Percentiles rank a stretch among this genome's conserved stretches.
Evolutionary conservation across 2,888 invertebrate species (phyloP).

Genomic region (Machimus rusticus): DNA sequence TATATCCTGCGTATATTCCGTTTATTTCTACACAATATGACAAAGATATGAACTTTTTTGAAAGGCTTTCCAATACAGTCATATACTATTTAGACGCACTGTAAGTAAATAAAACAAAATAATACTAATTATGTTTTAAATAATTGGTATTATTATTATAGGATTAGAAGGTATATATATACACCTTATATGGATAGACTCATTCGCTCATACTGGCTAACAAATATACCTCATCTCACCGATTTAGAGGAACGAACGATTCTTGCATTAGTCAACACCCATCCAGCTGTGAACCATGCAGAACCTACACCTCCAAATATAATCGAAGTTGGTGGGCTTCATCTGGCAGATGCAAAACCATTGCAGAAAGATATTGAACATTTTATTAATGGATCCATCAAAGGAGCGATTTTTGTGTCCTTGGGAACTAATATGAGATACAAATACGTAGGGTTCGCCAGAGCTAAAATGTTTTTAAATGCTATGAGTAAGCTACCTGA

Average conservation of each 20-base stretch:
- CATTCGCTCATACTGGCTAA: neutral
- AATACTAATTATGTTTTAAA: neutral
- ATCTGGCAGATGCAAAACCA: slow-evolving; percentile 53
- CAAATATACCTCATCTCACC: slow-evolving; percentile 47
- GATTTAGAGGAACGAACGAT: slow-evolving; percentile 51
- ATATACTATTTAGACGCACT: slow-evolving; percentile 12
- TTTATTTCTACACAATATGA: slow-evolving; percentile 49
- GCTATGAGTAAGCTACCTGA: slow-evolving; percentile 54
- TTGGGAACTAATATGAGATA: slow-evolving; percentile 56
- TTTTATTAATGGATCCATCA: slow-evolving; percentile 53
- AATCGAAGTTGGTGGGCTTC: slow-evolving; percentile 60
- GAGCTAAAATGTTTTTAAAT: slow-evolving; percentile 50
- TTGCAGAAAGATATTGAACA: slow-evolving; percentile 52
- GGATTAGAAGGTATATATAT: neutral
- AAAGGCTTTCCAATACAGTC: slow-evolving; percentile 53
- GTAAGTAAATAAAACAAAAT: neutral
- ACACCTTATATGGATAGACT: neutral
- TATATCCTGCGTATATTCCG: slow-evolving; percentile 53
- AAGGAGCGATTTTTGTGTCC: slow-evolving; percentile 58
- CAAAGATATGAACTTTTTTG: slow-evolving; percentile 51
- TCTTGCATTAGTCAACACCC: slow-evolving; percentile 56
- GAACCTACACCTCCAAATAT: slow-evolving; percentile 58
- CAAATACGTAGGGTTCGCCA: slow-evolving; percentile 45
- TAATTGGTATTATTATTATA: neutral
- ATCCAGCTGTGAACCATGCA: slow-evolving; percentile 55